Evolutionary conservation across 2,113 vertebrate species (phyloP), one percentile per base, ranked within the genome.

Genomic region (Dendropsophus ebraccatus): DNA sequence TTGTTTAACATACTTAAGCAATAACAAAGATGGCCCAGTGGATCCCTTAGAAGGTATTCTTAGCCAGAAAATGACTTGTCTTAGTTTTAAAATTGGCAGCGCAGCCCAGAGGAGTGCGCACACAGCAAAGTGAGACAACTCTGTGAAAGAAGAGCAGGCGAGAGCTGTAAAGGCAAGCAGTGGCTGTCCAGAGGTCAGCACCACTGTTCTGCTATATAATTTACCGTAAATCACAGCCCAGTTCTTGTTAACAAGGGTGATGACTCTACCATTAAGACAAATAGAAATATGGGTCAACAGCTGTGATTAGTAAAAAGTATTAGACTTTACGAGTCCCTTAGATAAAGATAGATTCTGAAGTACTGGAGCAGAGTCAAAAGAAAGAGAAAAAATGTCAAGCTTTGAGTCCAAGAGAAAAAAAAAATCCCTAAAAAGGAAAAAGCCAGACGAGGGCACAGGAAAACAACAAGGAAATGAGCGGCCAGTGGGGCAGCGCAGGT

Each of bases 391-490:
- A 54, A 37, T n/a, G 19, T 41, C 19, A 47, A 83, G 58, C 7
- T 19, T 74, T 49, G 28, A 72, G 17, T 74, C 35, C 32, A 65
- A 70, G 41, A 41, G 11, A 70, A 23, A 70, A 11, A 70, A 70
- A 35, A 37, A 41, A 70, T 70, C 67, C 28, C 25, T 32, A 50
- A 83, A 41, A 54, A 83, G 45, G 50, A 73, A 84, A 70, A 84
- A 76, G 83, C 30, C 75, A 85, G 83, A 70, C 14, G 74, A 85
- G 74, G 75, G 83, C 83, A 85, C 83, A 79, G 75, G 83, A 85
- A 85, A 85, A 85, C 58, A 85, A 85, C 83, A 85, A 78, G 83
- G 75, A 85, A 85, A 79, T 16, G 19, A 54, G 32, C 9, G 74
- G 47, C 60, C 45, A 56, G 45, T 37, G 41, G 74, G 83, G 67